Evolutionary conservation across 2,888 invertebrate genomes (phyloP).

Genomic region (Euspilapteryx auroguttella): DNA sequence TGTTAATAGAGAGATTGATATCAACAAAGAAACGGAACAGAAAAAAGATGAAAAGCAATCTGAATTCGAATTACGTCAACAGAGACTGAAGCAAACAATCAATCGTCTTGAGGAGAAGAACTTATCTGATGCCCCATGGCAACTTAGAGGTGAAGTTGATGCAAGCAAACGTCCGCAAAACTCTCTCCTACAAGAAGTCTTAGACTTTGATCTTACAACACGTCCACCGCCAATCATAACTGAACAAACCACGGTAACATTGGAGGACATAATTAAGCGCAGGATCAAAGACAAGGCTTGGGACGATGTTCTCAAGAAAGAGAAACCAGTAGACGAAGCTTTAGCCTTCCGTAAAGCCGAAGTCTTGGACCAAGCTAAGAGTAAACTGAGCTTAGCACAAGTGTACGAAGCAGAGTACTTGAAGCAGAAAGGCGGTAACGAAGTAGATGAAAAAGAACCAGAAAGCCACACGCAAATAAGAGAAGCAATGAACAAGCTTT

Average conservation of each 20-base stretch:
- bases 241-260: conserved; percentile 80
- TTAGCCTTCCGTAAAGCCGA: conserved; percentile 85
- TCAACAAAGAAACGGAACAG: conserved; percentile 5
- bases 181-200: conserved; percentile 87
- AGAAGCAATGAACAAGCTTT: conserved; percentile 72
- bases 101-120: conserved; percentile 71
- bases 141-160: conserved; percentile 86
- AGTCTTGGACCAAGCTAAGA: conserved; percentile 90
- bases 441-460: conserved; percentile 66
- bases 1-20: conserved; percentile 10
- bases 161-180: conserved; percentile 83
- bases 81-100: conserved; percentile 70
- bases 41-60: conserved; percentile 52
- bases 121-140: conserved; percentile 89
- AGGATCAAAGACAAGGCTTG: conserved; percentile 92
- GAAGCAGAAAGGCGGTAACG: conserved; percentile 64
- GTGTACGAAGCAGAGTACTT: conserved; percentile 91
- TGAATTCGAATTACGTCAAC: conserved; percentile 74
- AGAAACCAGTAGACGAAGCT: conserved; percentile 80
- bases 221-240: conserved; percentile 91
- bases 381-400: conserved; percentile 89
- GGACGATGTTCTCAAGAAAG: conserved; percentile 90
- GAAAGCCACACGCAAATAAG: conserved; percentile 79
- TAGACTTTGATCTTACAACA: conserved; percentile 85
- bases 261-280: conserved; percentile 90